Evolutionary conservation across 2,888 invertebrate genomes (phyloP).

Genomic region (Tricholauxania praeusta): DNA sequence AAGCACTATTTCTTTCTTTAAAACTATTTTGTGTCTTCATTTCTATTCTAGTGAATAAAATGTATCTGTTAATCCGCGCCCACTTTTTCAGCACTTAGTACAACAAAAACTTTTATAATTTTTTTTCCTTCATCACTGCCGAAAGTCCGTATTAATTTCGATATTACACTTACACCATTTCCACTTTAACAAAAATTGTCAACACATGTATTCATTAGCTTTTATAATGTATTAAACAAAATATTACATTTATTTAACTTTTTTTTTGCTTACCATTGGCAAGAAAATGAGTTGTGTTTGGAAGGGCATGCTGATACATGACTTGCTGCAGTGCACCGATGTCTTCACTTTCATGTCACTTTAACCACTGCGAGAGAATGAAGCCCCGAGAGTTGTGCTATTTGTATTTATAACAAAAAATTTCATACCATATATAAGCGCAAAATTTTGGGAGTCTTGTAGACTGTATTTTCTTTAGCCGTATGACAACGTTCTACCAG

Average conservation of each 20-base stretch:
- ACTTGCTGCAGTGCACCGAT: slow-evolving; percentile 67
- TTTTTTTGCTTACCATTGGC: slow-evolving; percentile 64
- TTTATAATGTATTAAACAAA: too few relatives aligned
- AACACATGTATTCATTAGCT: too few relatives aligned
- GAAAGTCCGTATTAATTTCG: background rate
- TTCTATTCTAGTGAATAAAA: slow-evolving; percentile 33
- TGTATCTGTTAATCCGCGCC: slow-evolving; percentile 49
- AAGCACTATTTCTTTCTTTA: slow-evolving; percentile 2
- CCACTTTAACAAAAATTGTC: background rate
- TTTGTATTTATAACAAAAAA: slow-evolving; percentile 62
- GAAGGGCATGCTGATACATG: slow-evolving; percentile 69
- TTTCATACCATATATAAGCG: slow-evolving; percentile 14
- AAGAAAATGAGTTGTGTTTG: slow-evolving; percentile 68
- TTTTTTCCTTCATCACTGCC: slow-evolving; percentile 1
- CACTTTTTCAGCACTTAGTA: slow-evolving; percentile 36
- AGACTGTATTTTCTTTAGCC: background rate
- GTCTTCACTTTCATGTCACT: slow-evolving; percentile 69
- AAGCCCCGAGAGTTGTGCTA: slow-evolving; percentile 58
- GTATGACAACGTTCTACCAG: slow-evolving; percentile 1
- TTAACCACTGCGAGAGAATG: slow-evolving; percentile 68
- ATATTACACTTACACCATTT: background rate
- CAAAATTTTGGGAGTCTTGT: slow-evolving; percentile 1
- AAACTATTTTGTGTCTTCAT: background rate
- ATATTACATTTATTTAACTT: background rate
- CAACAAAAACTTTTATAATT: background rate